Percentiles rank a stretch among this genome's conserved stretches.
Evolutionary conservation across 1,140 invertebrate species (phyloP).

Genomic region (Trachymyrmex cornetzi): DNA sequence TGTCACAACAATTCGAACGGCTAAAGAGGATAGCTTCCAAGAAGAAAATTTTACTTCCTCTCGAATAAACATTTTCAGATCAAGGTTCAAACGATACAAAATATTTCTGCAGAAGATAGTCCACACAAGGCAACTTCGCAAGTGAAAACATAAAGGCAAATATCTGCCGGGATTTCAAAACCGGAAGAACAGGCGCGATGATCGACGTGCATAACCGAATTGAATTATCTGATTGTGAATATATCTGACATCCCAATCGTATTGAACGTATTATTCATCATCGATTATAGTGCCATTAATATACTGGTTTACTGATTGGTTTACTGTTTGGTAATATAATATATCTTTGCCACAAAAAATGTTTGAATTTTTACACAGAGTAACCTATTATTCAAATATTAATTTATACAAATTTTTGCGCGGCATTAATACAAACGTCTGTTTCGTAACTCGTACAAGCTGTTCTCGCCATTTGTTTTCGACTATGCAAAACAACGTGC

Average conservation of each 20-base stretch:
- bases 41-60: constrained; percentile 23
- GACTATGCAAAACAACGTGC: not conserved
- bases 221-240: not conserved
- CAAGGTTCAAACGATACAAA: constrained; percentile 14
- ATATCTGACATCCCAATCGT: not conserved
- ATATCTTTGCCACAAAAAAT: not conserved
- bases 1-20: constrained; percentile 19
- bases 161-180: constrained; percentile 31
- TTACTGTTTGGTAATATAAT: not conserved
- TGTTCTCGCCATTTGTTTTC: not conserved
- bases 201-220: constrained; percentile 30
- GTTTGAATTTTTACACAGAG: not conserved
- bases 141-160: not conserved
- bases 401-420: constrained; percentile 32
- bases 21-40: not conserved
- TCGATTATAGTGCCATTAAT: constrained; percentile 2
- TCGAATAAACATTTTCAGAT: not conserved
- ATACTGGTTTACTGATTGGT: constrained; percentile 4
- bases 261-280: constrained; percentile 12
- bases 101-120: constrained; percentile 10
- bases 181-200: constrained; percentile 21
- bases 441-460: not conserved
- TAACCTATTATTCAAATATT: not conserved
- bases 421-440: not conserved
- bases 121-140: not conserved